These are phyloP conservation scores for Formica aserva DNA, from an alignment of 2,888 invertebrate genomes.

Conservation along the genomic window DNA sequence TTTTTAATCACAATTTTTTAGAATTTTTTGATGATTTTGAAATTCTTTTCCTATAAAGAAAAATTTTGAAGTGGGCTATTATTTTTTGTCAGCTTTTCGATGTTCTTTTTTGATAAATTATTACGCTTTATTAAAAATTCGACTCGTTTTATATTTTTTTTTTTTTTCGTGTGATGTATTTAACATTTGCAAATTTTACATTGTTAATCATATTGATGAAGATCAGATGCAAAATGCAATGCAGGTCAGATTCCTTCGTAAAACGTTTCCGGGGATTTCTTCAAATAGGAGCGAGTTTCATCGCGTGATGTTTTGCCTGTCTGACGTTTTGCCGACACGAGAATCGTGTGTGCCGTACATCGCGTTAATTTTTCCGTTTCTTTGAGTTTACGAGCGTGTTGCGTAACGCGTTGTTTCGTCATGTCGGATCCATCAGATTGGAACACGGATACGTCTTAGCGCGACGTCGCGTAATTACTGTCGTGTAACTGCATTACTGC, in stretches of 20 bases:
- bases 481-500: constrained; percentile 10
- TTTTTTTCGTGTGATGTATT: background rate
- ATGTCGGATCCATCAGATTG: constrained; percentile 15
- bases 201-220: constrained; percentile 6
- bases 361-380: constrained; percentile 44
- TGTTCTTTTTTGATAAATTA: background rate
- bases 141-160: background rate
- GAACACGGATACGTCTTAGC: constrained; percentile 8
- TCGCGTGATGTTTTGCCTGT: constrained; percentile 41
- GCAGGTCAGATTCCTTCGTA: constrained; percentile 28
- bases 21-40: background rate
- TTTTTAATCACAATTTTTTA: background rate
- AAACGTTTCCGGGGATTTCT: constrained; percentile 23
- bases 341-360: constrained; percentile 16
- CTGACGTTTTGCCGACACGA: constrained; percentile 24
- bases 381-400: constrained; percentile 7
- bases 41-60: background rate
- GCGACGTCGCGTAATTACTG: constrained; percentile 30
- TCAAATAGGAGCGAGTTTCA: constrained; percentile 20
- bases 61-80: background rate
- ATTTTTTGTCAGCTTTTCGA: background rate
- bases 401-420: constrained; percentile 23
- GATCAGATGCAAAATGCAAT: constrained; percentile 18
- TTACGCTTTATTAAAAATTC: background rate
- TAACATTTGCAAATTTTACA: background rate